phyloP scores from a whole-genome alignment of 2,797 vertebrate species.

The Artibeus jamaicensis region DNA sequence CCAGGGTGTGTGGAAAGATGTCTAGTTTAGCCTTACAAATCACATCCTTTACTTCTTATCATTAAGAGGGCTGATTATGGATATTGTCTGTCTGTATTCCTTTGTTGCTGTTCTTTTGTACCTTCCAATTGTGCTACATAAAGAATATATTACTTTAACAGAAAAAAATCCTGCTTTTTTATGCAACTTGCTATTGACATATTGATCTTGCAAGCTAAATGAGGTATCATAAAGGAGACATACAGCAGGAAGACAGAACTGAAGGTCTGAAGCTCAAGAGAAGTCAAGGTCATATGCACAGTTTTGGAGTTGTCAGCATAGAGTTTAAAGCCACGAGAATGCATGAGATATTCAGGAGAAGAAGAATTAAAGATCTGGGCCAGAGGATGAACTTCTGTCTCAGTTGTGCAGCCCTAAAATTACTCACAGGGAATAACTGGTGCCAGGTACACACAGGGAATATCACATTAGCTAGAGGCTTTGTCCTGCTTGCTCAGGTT shows the following conservation, averaged over 20 bases:
- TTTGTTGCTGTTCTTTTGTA: background rate
- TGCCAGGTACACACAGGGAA: background rate
- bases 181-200: background rate
- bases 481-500: background rate
- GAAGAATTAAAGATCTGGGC: background rate
- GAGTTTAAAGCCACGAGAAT: background rate
- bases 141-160: background rate
- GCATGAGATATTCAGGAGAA: background rate
- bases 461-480: background rate
- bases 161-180: background rate
- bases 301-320: background rate
- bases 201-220: background rate
- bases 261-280: background rate
- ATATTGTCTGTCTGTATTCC: background rate
- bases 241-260: background rate
- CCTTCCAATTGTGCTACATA: background rate
- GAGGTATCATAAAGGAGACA: background rate
- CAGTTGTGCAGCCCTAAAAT: background rate
- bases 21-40: background rate
- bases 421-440: background rate
- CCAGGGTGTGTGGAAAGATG: background rate
- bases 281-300: background rate
- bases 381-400: background rate
- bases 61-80: background rate
- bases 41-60: background rate